Percentiles rank a stretch among this genome's conserved stretches.
Conservation (phyloP, 2,113 vertebrate genomes). For the Marmota flaviventris region DNA sequence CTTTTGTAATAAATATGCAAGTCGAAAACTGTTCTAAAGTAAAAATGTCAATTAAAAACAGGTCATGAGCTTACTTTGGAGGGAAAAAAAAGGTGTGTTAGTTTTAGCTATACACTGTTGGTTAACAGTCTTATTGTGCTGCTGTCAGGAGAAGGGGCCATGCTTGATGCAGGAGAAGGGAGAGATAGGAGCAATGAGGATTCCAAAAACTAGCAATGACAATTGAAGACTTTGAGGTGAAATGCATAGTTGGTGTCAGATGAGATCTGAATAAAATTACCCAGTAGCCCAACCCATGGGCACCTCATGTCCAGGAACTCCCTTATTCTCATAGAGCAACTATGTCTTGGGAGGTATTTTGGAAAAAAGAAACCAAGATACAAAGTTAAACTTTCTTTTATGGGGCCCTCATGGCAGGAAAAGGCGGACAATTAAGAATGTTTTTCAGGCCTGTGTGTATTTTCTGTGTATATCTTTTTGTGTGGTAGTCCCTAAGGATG, state of each 20-base stretch:
- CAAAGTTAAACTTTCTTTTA: neutral
- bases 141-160: neutral
- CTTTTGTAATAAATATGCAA: neutral
- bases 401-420: neutral
- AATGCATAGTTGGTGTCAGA: constrained; percentile 64
- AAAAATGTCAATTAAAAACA: neutral
- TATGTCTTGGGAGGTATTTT: neutral
- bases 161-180: neutral
- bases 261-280: constrained; percentile 62
- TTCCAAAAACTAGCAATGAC: constrained; percentile 63
- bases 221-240: constrained; percentile 68
- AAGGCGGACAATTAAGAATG: neutral
- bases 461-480: neutral
- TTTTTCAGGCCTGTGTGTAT: neutral
- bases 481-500: neutral
- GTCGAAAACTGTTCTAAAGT: neutral
- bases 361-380: neutral
- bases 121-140: neutral
- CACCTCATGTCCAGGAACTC: constrained; percentile 46
- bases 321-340: neutral
- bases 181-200: constrained; percentile 10
- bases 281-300: neutral
- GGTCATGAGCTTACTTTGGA: neutral
- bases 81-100: neutral
- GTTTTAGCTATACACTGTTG: neutral